Conservation (phyloP, 1,140 invertebrate genomes). For the Zaprionus africanus region DNA sequence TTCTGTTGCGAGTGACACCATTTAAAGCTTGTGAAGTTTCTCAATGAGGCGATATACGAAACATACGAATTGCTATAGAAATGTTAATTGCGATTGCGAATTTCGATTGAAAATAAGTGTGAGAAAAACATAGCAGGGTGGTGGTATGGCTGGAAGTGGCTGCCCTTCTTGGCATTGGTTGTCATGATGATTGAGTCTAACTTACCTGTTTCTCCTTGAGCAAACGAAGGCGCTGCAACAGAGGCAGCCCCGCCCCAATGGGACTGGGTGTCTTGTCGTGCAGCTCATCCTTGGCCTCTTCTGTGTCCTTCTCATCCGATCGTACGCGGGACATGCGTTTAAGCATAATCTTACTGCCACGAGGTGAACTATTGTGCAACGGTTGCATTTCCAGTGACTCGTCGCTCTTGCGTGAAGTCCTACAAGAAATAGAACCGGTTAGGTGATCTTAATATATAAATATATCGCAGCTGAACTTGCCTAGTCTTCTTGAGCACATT, state of each 20-base stretch:
- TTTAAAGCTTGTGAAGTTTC: conserved; percentile 54
- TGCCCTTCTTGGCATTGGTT: background rate
- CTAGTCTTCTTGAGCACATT: conserved; percentile 88
- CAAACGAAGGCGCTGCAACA: conserved; percentile 90
- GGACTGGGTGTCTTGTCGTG: conserved; percentile 88
- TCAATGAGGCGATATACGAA: conserved; percentile 20
- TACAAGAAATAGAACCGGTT: conserved; percentile 3
- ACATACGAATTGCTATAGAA: conserved; percentile 12
- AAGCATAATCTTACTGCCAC: conserved; percentile 85
- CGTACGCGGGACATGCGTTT: conserved; percentile 89
- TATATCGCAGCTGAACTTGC: conserved; percentile 36
- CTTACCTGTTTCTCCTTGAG: conserved; percentile 93
- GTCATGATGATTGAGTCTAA: conserved; percentile 47
- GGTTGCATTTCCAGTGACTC: conserved; percentile 89
- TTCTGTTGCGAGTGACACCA: conserved; percentile 54
- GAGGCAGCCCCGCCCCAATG: conserved; percentile 91
- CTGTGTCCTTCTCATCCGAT: conserved; percentile 88
- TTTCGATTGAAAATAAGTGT: conserved; percentile 31
- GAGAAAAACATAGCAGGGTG: conserved; percentile 28
- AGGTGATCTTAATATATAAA: background rate
- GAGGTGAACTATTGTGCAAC: conserved; percentile 85
- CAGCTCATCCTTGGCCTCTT: conserved; percentile 86
- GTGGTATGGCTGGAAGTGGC: conserved; percentile 16
- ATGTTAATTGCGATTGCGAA: conserved; percentile 13
- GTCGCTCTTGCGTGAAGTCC: conserved; percentile 85